Conservation (phyloP, 2,113 vertebrate genomes). For the Pteropus alecto region DNA sequence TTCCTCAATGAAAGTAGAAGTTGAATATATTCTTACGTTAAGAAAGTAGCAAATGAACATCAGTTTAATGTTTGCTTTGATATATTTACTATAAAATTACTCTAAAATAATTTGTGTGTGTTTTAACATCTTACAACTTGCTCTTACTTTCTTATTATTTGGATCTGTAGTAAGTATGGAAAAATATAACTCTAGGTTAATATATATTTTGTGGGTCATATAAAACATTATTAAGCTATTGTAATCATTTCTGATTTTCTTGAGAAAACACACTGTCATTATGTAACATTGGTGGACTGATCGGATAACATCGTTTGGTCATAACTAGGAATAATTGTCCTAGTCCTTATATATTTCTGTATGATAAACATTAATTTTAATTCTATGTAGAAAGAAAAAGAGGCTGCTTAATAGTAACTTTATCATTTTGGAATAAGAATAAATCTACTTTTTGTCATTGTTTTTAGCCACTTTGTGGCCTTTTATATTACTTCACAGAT, state of each 20-base stretch:
- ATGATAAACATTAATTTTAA: conserved; percentile 30
- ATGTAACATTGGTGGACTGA: neutral
- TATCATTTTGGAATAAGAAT: conserved; percentile 37
- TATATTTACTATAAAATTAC: neutral
- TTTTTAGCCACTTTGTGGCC: conserved; percentile 35
- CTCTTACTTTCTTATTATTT: neutral
- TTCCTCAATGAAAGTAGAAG: neutral
- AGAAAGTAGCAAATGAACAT: neutral
- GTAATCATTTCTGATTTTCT: neutral
- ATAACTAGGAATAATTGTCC: neutral
- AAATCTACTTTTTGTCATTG: conserved; percentile 50
- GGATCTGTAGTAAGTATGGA: neutral
- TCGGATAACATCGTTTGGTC: neutral
- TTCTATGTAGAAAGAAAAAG: neutral
- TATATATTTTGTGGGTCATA: neutral
- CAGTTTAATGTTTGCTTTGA: neutral
- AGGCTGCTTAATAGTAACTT: neutral
- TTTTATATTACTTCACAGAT: conserved; percentile 57
- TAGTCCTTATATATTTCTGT: neutral
- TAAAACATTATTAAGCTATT: neutral
- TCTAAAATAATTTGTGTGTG: neutral
- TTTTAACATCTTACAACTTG: neutral
- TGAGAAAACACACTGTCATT: neutral
- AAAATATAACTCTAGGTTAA: neutral
- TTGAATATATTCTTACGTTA: neutral